Base-by-base conservation (phyloP, 2,797 vertebrate species). In the Sardinella longiceps region DNA sequence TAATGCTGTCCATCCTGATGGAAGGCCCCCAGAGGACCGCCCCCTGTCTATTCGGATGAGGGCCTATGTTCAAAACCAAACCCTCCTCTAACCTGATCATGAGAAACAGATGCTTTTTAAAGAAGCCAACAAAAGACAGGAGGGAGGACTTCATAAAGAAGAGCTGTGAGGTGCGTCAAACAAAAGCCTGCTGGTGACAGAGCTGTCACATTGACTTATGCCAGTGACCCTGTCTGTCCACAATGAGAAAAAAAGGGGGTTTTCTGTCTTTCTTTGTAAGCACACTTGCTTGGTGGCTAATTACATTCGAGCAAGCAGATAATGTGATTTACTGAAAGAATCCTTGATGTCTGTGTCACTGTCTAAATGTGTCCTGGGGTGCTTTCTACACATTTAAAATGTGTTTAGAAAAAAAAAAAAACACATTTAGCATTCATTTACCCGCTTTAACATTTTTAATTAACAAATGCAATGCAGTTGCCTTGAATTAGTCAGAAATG, bases 401-500 rank as follows among this genome's bases (percentile, higher is more conserved):
- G 37, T n/a, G n/a, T n/a, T n/a, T n/a, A n/a, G n/a, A n/a, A n/a
- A n/a, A n/a, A n/a, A n/a, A n/a, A n/a, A n/a, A n/a, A n/a, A n/a
- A n/a, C n/a, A n/a, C n/a, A n/a, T n/a, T n/a, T n/a, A n/a, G n/a
- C n/a, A n/a, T 77, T 43, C 37, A 77, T 9, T 74, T 74, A 70
- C 12, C 5, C 39, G 33, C 18, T 77, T 18, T 23, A 25, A 60
- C n/a, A 60, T 60, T n/a, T 25, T 23, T n/a, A 25, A 60, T 23
- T n/a, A 25, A 60, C 56, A 23, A 23, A 11, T 77, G 23, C 18
- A n/a, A n/a, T 43, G 37, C 37, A 7, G 37, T 77, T 43, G 3
- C 37, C 33, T 50, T 81, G 50, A 81, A 51, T 82, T 80, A 81
- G 33, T 46, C 81, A 81, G 23, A 45, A n/a, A 53, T 80, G 80